phyloP scores from a whole-genome alignment of 2,113 vertebrate species.

The Chloroceryle aenea region DNA sequence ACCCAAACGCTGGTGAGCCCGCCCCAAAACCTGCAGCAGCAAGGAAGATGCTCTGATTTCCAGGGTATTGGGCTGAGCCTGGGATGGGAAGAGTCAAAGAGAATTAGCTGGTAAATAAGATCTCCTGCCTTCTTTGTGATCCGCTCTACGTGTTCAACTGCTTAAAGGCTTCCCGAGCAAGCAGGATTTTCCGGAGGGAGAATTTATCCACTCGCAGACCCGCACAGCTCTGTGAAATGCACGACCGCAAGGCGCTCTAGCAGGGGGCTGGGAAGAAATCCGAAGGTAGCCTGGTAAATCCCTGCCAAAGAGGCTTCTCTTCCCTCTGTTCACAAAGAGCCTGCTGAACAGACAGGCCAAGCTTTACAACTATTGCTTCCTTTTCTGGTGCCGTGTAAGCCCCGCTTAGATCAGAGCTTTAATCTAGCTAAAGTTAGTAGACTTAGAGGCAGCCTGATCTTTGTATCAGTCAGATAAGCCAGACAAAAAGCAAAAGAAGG shows the following conservation, averaged over 20 bases:
- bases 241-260: not conserved
- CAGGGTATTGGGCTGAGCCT: not conserved
- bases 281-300: slow-evolving; percentile 16
- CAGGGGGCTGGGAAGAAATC: slow-evolving; percentile 18
- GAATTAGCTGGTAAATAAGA: slow-evolving; percentile 64
- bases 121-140: slow-evolving; percentile 38
- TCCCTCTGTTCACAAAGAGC: not conserved
- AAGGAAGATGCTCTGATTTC: not conserved
- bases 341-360: not conserved
- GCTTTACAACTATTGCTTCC: not conserved
- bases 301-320: slow-evolving; percentile 43
- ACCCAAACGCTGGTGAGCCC: not conserved
- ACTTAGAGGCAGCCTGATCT: not conserved
- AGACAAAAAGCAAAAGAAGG: not conserved
- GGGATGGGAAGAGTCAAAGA: slow-evolving; percentile 40
- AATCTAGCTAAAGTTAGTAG: not conserved
- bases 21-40: not conserved
- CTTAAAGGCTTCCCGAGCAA: slow-evolving; percentile 56
- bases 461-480: not conserved
- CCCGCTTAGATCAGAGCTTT: slow-evolving; percentile 19
- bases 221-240: not conserved
- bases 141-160: slow-evolving; percentile 1
- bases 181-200: slow-evolving; percentile 21
- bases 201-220: not conserved
- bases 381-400: not conserved